These are phyloP conservation scores for Sternotherus odoratus DNA, from an alignment of 2,797 vertebrate species.

Conservation along the genomic window DNA sequence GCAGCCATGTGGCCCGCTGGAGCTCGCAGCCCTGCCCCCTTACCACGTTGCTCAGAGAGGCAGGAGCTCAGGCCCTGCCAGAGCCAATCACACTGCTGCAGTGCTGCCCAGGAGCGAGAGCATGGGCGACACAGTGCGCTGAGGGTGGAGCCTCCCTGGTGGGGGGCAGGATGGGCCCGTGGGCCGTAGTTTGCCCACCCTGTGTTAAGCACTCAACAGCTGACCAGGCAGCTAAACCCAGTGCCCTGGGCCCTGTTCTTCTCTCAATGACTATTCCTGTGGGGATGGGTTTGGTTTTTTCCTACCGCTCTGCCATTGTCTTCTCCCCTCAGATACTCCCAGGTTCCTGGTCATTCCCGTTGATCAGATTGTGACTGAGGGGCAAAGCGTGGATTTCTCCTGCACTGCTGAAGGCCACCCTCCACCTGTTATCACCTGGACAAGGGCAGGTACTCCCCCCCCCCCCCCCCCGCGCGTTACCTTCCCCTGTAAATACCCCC, in stretches of 20 bases:
- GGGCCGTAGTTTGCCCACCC: too few species aligned
- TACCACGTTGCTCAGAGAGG: too few species aligned
- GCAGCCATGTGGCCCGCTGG: too few species aligned
- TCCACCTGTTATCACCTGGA: constrained; percentile 77
- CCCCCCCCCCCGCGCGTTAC: accelerated
- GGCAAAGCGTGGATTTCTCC: constrained; percentile 75
- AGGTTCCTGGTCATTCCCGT: constrained; percentile 71
- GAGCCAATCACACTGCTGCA: too few species aligned
- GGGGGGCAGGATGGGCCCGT: too few species aligned
- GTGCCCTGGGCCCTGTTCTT: neutral
- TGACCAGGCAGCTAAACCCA: accelerated
- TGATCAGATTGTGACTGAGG: constrained; percentile 77
- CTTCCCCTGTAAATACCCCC: neutral
- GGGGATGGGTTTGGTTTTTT: neutral
- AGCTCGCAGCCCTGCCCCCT: too few species aligned
- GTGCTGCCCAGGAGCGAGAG: too few species aligned
- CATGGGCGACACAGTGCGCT: too few species aligned
- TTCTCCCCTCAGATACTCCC: constrained; percentile 69
- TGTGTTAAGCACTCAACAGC: accelerated
- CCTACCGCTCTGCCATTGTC: neutral
- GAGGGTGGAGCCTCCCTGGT: too few species aligned
- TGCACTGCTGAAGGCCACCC: constrained; percentile 79
- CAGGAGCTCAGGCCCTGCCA: too few species aligned
- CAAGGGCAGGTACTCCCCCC: constrained; percentile 75
- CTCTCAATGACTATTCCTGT: neutral